A percentile compares a stretch with the other conserved stretches of the same genome.
phyloP scores from a whole-genome alignment of 2,113 vertebrate genomes.

The Siniperca knerii region DNA sequence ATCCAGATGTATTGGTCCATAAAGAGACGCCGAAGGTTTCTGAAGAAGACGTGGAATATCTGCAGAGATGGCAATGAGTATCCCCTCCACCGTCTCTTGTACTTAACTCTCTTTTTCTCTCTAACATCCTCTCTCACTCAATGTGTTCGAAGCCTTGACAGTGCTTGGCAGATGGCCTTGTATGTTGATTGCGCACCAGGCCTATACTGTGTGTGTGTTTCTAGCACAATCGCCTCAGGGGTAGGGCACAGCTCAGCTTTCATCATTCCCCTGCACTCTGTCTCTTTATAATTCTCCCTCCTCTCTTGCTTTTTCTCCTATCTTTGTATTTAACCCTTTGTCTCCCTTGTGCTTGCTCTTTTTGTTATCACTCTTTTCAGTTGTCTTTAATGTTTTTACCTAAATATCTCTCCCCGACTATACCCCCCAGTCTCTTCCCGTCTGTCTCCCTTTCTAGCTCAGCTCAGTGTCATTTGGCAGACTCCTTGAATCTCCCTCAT shows the following conservation, averaged over 20 bases:
- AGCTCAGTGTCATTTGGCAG: conserved; percentile 11
- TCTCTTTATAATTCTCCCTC: conserved; percentile 1
- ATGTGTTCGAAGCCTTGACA: not conserved
- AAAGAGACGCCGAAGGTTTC: conserved; percentile 21
- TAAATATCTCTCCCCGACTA: not conserved
- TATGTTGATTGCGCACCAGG: conserved; percentile 32
- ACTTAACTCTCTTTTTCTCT: conserved; percentile 12
- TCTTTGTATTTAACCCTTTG: not conserved
- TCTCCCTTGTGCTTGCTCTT: not conserved
- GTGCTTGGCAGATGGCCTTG: conserved; percentile 40
- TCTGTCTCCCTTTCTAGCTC: not conserved
- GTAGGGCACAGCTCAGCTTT: conserved; percentile 40
- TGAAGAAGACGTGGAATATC: conserved; percentile 23
- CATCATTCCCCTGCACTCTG: conserved; percentile 15
- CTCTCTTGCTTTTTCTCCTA: not conserved
- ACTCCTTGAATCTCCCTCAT: conserved; percentile 3
- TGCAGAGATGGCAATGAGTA: not conserved
- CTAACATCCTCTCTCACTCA: not conserved
- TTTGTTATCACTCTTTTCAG: not conserved
- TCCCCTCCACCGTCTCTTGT: not conserved
- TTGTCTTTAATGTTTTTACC: not conserved
- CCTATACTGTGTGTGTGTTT: conserved; percentile 6
- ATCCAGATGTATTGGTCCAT: conserved; percentile 32
- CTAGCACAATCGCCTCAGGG: conserved; percentile 21
- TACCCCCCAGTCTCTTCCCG: not conserved